Percentiles rank a stretch among this genome's conserved stretches.
phyloP scores from a whole-genome alignment of 2,797 vertebrate genomes.

The Acrocephalus scirpaceus region DNA sequence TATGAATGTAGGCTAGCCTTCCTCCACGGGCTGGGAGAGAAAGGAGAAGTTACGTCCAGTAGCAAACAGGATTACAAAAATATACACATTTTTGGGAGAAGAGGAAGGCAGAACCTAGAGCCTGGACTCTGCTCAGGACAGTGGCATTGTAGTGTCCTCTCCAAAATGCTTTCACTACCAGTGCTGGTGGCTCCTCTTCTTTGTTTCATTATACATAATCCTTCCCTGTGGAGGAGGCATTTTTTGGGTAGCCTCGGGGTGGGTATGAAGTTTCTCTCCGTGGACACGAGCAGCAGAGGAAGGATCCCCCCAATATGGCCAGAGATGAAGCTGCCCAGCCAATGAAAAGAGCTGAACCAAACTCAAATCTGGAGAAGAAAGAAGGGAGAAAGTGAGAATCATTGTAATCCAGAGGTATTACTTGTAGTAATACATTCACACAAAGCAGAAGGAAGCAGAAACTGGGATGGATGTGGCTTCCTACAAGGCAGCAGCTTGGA shows the following conservation, averaged over 20 bases:
- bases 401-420: neutral
- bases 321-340: slow-evolving; percentile 88
- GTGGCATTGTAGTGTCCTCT: slow-evolving; percentile 56
- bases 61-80: slow-evolving; percentile 65
- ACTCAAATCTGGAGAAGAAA: slow-evolving; percentile 80
- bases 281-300: slow-evolving; percentile 85
- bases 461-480: neutral
- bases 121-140: slow-evolving; percentile 39
- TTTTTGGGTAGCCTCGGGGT: slow-evolving; percentile 78
- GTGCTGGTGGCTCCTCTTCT: neutral
- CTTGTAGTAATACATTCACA: neutral
- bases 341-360: slow-evolving; percentile 88
- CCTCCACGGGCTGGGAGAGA: slow-evolving; percentile 55
- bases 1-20: slow-evolving; percentile 39
- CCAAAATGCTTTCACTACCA: slow-evolving; percentile 31
- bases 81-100: slow-evolving; percentile 58
- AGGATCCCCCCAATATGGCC: slow-evolving; percentile 82
- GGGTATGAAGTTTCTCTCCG: slow-evolving; percentile 78
- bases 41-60: slow-evolving; percentile 50
- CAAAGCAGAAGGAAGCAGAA: neutral
- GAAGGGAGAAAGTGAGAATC: neutral
- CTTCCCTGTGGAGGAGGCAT: slow-evolving; percentile 73
- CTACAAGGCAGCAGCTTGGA: neutral
- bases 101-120: slow-evolving; percentile 43
- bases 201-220: slow-evolving; percentile 82